A percentile compares a stretch with the other conserved stretches of the same genome.
Conservation (phyloP, 2,113 vertebrate species). For the Cyrtonyx montezumae region DNA sequence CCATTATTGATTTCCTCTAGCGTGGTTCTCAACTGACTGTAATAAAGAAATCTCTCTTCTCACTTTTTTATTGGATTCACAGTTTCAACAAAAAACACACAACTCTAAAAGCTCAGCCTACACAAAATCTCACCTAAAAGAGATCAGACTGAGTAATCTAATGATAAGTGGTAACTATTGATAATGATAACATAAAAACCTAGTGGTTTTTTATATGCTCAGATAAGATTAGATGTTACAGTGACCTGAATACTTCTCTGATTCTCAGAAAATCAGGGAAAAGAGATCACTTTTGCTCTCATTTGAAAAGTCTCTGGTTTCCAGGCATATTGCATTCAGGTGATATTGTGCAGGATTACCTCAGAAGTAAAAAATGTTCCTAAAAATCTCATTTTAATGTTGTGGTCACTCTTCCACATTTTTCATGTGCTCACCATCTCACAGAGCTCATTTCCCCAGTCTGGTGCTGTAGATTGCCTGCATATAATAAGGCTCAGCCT, state of each 20-base stretch:
- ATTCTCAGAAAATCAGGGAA: background rate
- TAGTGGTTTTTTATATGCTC: background rate
- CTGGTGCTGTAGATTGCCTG: background rate
- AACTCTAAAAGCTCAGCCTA: background rate
- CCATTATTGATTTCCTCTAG: background rate
- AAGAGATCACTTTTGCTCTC: background rate
- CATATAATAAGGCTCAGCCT: conserved; percentile 31
- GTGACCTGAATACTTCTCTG: background rate
- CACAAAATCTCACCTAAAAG: background rate
- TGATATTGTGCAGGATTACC: background rate
- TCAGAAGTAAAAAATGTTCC: background rate
- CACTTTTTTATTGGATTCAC: background rate
- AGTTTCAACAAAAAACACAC: background rate
- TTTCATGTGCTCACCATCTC: background rate
- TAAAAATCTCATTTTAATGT: conserved; percentile 18
- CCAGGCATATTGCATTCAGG: background rate
- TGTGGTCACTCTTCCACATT: background rate
- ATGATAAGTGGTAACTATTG: too few relatives aligned
- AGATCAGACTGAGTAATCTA: background rate
- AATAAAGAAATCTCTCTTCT: background rate
- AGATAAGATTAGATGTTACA: background rate
- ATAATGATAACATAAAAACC: too few relatives aligned
- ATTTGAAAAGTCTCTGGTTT: background rate
- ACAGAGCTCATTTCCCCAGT: conserved; percentile 27
- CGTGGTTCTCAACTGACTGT: background rate